Conservation (phyloP, 1,140 invertebrate species). For the Myzus persicae region DNA sequence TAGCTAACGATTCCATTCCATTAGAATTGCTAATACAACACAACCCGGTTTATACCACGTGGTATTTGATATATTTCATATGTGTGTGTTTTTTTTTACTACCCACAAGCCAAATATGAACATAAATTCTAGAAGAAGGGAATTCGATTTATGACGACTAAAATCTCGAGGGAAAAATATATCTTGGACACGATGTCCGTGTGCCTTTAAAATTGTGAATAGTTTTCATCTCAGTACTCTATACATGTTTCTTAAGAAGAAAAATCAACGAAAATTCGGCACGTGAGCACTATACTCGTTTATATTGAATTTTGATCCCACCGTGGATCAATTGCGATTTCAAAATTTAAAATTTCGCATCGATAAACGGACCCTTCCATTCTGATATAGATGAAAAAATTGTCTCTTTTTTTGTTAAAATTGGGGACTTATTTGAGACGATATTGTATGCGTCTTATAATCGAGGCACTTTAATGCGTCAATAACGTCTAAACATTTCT, state of each 20-base stretch:
- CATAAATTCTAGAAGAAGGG: background rate
- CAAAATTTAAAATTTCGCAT: too few species aligned
- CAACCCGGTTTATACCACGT: background rate
- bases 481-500: background rate
- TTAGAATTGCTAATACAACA: conserved; percentile 16
- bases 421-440: background rate
- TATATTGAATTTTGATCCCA: background rate
- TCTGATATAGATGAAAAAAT: too few species aligned
- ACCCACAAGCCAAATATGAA: conserved; percentile 3
- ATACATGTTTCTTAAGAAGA: background rate
- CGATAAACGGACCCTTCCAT: too few species aligned
- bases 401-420: background rate
- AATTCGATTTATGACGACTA: conserved; percentile 30
- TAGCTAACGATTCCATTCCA: background rate
- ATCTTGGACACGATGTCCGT: background rate
- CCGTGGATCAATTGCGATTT: background rate
- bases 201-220: background rate
- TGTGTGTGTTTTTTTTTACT: conserved; percentile 3
- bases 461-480: too few species aligned
- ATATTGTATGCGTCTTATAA: background rate
- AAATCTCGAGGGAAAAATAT: conserved; percentile 29
- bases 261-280: background rate
- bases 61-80: conserved; percentile 2
- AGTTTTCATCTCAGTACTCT: background rate
- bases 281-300: background rate